Evolutionary conservation across 1,140 invertebrate species (phyloP), one percentile per base, ranked within the genome.

Genomic region (Stegodyphus mimosarum): DNA sequence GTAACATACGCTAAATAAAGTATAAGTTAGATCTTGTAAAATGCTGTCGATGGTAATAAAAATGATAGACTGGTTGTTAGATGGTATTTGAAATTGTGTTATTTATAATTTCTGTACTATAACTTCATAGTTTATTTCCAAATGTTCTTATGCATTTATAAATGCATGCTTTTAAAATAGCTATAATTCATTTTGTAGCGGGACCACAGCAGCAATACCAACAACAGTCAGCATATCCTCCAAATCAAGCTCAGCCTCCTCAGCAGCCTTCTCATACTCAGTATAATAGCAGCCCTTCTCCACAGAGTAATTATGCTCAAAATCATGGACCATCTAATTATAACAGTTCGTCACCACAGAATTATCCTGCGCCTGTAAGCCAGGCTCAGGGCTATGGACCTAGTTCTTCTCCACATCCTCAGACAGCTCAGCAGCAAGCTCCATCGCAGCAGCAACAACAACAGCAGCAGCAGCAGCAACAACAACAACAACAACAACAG

Each of bases 331-430:
- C 76, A 67, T 66, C 76, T 15, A 78, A 53, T 48, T 78, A 78
- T 50, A 78, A 64, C 17, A 66, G 63, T 33, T 64, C 76, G 11
- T 78, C 78, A 10, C 69, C 78, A 50, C 69, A 73, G 63, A 81
- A 52, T 33, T 72, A 81, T 63, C 70, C 52, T 13, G 50, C 86
- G 63, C 64, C 86, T 84, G 17, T 69, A 66, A 48, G 49, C 7
- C 85, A 83, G 51, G 79, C 87, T 33, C 85, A 80, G 7, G 70
- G 72, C 10, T 71, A 67, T 71, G 72, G 71, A 13, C 70, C 76
- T 13, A 55, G 50, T 13, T 75, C 84, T 49, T 78, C 87, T 6
- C 87, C 75, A 71, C 73, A 81, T 64, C 75, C 83, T 5, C 84
- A 77, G 48, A 83, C 72, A 48, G 10, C 74, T 63, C 74, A 17